These are phyloP conservation scores for Kuschelorhynchus macadamiae DNA, from an alignment of 2,888 invertebrate species.

Conservation along the genomic window DNA sequence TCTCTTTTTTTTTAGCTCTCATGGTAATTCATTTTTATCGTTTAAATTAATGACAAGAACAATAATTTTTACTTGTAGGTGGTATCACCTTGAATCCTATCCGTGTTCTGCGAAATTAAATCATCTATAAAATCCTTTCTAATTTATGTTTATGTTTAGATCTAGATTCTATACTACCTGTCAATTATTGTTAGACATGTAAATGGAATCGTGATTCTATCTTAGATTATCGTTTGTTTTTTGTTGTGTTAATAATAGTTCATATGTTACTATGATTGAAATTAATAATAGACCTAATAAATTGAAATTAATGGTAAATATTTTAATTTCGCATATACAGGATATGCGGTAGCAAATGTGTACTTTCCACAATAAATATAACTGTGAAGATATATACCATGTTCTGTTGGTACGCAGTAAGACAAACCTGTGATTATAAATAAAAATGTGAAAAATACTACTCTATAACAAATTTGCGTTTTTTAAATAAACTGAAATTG, in stretches of 20 bases:
- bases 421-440: no score
- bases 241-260: conserved; percentile 31
- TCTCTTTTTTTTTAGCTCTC: no score
- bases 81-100: conserved; percentile 42
- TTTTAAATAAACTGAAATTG: no score
- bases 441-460: no score
- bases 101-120: conserved; percentile 38
- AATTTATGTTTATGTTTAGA: conserved; percentile 43
- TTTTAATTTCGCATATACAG: background rate
- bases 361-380: no score
- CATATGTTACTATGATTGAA: conserved; percentile 15
- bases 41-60: background rate
- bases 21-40: no score
- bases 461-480: no score
- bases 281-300: conserved; percentile 7
- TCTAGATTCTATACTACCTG: conserved; percentile 35
- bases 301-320: background rate
- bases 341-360: no score
- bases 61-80: conserved; percentile 42
- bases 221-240: conserved; percentile 18
- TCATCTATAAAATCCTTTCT: conserved; percentile 41
- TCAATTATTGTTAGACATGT: conserved; percentile 24
- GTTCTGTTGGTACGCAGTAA: no score
- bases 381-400: no score
- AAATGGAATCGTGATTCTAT: conserved; percentile 28